Evolutionary conservation across 2,113 vertebrate genomes (phyloP).

Genomic region (Anoplopoma fimbria): DNA sequence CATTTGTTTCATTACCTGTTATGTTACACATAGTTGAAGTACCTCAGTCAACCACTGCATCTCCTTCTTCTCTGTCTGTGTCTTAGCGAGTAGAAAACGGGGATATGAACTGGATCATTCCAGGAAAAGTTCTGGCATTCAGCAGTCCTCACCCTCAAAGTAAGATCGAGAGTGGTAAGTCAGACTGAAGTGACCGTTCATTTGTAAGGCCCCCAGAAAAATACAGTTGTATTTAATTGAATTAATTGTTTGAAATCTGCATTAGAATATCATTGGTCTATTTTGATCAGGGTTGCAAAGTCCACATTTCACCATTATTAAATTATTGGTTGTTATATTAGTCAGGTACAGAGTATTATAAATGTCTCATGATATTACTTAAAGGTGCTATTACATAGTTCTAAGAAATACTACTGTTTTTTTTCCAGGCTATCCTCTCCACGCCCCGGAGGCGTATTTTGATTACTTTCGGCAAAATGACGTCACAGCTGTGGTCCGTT

Average conservation of each 20-base stretch:
- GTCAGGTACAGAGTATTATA: neutral
- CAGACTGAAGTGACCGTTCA: neutral
- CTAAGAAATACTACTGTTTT: neutral
- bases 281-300: neutral
- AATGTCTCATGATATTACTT: neutral
- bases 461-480: constrained; percentile 89
- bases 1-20: neutral
- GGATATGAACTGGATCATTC: constrained; percentile 94
- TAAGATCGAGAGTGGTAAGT: constrained; percentile 92
- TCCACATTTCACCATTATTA: neutral
- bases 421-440: constrained; percentile 89
- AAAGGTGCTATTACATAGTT: neutral
- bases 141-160: constrained; percentile 93
- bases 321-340: neutral
- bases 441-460: constrained; percentile 92
- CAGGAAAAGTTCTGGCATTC: constrained; percentile 90
- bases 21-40: neutral
- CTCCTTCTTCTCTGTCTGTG: constrained; percentile 1
- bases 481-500: constrained; percentile 85
- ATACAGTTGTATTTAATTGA: neutral
- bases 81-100: constrained; percentile 92
- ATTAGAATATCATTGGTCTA: neutral
- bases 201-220: neutral
- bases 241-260: neutral
- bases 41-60: neutral